Evolutionary conservation across 2,113 vertebrate genomes (phyloP).

Genomic region (Alligator sinensis): DNA sequence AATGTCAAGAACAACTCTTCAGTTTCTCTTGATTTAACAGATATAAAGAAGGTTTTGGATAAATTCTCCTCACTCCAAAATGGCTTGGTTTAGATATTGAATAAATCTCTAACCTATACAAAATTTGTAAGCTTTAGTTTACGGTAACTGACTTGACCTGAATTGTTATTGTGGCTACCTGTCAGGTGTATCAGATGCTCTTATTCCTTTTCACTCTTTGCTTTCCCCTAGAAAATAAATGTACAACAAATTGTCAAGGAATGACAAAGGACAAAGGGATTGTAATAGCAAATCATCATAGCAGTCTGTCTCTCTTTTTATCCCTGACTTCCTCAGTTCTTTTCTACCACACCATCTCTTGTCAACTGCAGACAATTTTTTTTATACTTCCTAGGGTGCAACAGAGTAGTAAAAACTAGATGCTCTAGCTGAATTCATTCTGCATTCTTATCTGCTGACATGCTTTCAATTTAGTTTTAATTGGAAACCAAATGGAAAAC

Average conservation of each 20-base stretch:
- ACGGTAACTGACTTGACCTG: rapidly evolving
- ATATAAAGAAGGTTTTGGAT: not conserved
- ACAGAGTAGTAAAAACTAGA: not conserved
- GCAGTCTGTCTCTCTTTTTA: not conserved
- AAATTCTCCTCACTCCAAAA: not conserved
- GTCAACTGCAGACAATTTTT: not conserved
- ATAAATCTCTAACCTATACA: rapidly evolving
- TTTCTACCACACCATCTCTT: not conserved
- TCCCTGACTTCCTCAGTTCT: not conserved
- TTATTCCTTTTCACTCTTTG: not conserved
- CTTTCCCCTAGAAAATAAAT: not conserved
- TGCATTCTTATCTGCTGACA: not conserved
- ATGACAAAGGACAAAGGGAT: not conserved
- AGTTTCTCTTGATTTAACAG: not conserved
- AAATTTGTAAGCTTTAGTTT: not conserved
- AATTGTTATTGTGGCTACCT: not conserved
- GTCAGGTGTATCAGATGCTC: not conserved
- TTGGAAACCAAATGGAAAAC: constrained; percentile 51
- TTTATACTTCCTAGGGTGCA: not conserved
- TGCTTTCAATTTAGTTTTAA: constrained; percentile 38
- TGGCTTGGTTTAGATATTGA: not conserved
- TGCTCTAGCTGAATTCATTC: not conserved
- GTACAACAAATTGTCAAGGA: not conserved
- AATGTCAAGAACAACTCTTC: not conserved
- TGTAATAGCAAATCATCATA: not conserved